Evolutionary conservation across 2,888 invertebrate species (phyloP).

Genomic region (Scaptomyza polygonia): DNA sequence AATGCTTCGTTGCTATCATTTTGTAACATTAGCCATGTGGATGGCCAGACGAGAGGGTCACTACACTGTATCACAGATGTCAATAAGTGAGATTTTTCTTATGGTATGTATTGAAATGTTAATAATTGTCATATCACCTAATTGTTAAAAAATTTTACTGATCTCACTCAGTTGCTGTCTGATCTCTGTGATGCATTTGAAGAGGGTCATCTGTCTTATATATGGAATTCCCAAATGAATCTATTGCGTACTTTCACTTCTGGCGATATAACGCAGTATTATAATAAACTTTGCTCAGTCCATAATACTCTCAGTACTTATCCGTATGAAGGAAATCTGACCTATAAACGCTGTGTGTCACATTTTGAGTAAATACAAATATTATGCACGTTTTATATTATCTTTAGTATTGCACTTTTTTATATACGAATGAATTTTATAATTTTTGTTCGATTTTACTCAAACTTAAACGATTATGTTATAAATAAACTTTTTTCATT

Average conservation of each 20-base stretch:
- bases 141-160: no score
- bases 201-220: constrained; percentile 28
- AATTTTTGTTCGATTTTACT: no score
- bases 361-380: constrained; percentile 20
- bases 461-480: no score
- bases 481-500: no score
- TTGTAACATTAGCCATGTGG: constrained; percentile 42
- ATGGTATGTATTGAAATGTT: constrained; percentile 5
- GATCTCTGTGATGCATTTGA: constrained; percentile 36
- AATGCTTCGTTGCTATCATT: constrained; percentile 34
- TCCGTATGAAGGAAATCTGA: constrained; percentile 3
- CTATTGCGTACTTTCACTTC: constrained; percentile 16
- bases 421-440: no score
- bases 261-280: constrained; percentile 10
- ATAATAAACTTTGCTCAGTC: not conserved
- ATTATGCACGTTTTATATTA: no score
- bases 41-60: constrained; percentile 5
- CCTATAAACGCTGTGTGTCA: constrained; percentile 9
- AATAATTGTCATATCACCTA: not conserved
- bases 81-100: constrained; percentile 16
- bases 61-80: not conserved
- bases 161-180: constrained; percentile 52
- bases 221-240: constrained; percentile 51
- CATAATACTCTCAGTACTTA: constrained; percentile 17
- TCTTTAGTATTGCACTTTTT: no score